Percentiles rank a stretch among this genome's conserved stretches.
These are phyloP conservation scores for Ibidorhyncha struthersii DNA, from an alignment of 2,113 vertebrate species.

Conservation along the genomic window DNA sequence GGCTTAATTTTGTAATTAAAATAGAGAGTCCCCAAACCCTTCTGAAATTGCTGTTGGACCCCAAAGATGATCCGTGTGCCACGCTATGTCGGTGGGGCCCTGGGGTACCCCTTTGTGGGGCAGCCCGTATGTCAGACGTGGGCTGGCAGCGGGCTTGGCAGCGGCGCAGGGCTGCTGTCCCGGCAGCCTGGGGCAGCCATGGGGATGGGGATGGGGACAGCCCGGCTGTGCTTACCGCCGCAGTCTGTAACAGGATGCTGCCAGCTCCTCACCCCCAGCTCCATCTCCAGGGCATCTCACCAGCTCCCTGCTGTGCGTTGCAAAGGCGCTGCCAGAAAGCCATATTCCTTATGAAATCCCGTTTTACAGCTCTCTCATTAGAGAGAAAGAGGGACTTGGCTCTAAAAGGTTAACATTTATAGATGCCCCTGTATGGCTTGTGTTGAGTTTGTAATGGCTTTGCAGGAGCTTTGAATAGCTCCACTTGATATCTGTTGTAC, in stretches of 20 bases:
- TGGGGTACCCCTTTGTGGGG: neutral
- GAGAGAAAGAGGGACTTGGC: neutral
- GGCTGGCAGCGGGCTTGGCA: neutral
- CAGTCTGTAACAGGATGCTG: neutral
- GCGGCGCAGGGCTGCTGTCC: fast-evolving
- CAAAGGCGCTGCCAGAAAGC: neutral
- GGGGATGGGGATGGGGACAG: fast-evolving
- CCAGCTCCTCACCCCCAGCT: neutral
- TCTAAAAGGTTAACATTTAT: neutral
- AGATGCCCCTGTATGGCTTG: neutral
- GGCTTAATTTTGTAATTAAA: conserved; percentile 26
- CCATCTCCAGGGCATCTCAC: neutral
- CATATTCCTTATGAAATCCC: neutral
- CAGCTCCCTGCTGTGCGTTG: neutral
- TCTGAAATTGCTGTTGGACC: neutral
- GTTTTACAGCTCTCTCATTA: neutral
- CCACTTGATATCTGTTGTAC: neutral
- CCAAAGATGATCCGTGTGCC: fast-evolving
- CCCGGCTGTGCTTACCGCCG: too few species aligned
- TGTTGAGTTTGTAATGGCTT: neutral
- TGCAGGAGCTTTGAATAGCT: neutral
- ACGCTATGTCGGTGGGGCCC: fast-evolving
- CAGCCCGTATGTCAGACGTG: neutral
- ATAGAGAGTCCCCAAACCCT: neutral
- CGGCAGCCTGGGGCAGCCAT: fast-evolving